These are phyloP conservation scores for Strigamia maritima DNA, from an alignment of 2,888 invertebrate genomes.

Conservation along the genomic window DNA sequence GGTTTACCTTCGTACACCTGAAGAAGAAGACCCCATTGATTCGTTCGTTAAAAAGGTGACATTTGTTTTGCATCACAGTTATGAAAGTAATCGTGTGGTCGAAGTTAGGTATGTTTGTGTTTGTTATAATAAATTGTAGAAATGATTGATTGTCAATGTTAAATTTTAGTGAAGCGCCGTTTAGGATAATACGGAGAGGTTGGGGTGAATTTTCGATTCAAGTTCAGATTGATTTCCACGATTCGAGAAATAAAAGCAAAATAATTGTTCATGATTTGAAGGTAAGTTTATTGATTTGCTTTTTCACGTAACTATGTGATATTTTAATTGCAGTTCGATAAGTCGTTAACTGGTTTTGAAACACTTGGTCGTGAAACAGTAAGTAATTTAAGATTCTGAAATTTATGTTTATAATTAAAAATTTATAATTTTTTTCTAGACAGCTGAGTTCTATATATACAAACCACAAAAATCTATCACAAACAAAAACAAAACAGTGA, in stretches of 20 bases:
- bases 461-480: not conserved
- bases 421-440: not conserved
- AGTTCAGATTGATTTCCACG: constrained; percentile 73
- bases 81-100: constrained; percentile 79
- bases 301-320: not conserved
- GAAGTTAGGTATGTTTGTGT: constrained; percentile 63
- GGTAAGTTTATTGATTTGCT: constrained; percentile 45
- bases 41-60: constrained; percentile 68
- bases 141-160: not conserved
- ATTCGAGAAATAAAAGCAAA: constrained; percentile 70
- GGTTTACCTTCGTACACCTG: constrained; percentile 74
- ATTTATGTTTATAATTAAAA: not conserved
- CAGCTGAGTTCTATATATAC: not conserved
- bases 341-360: constrained; percentile 77
- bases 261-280: constrained; percentile 66
- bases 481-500: not conserved
- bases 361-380: constrained; percentile 79
- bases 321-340: constrained; percentile 70
- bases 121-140: not conserved
- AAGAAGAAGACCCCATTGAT: constrained; percentile 61
- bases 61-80: constrained; percentile 79
- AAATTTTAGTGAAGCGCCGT: constrained; percentile 67
- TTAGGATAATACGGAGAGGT: constrained; percentile 77
- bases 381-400: not conserved
- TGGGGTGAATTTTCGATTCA: constrained; percentile 90